A percentile compares a stretch with the other conserved stretches of the same genome.
Conservation (phyloP, 1,140 invertebrate genomes). For the Tachypleus tridentatus region DNA sequence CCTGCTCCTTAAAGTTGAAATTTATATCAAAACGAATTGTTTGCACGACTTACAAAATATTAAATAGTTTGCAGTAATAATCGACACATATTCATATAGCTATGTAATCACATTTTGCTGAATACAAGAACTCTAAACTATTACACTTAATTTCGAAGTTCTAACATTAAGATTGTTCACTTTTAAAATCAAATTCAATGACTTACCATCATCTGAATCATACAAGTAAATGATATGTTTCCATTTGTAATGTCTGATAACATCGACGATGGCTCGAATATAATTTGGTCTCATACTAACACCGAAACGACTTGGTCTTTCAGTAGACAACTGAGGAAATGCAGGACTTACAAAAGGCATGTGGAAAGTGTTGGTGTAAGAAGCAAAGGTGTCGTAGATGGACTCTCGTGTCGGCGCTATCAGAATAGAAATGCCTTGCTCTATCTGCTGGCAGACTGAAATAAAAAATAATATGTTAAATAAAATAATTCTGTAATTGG, state of each 20-base stretch:
- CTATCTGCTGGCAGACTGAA: conserved; percentile 21
- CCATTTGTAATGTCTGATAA: conserved; percentile 83
- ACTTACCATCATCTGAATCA: conserved; percentile 86
- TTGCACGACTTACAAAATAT: too few relatives aligned
- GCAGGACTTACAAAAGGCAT: conserved; percentile 89
- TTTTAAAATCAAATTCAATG: too few relatives aligned
- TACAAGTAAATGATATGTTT: conserved; percentile 86
- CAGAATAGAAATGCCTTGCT: conserved; percentile 68
- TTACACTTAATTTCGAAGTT: too few relatives aligned
- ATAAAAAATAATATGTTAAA: neutral
- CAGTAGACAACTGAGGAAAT: conserved; percentile 82
- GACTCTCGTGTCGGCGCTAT: conserved; percentile 81
- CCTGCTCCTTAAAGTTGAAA: too few relatives aligned
- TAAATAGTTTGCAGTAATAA: too few relatives aligned
- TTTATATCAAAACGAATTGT: too few relatives aligned
- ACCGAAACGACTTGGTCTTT: conserved; percentile 66
- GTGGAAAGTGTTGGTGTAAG: conserved; percentile 84
- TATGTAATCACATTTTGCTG: too few relatives aligned
- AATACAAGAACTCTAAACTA: too few relatives aligned
- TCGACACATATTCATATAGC: too few relatives aligned
- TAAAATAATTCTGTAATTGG: neutral
- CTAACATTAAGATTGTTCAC: too few relatives aligned
- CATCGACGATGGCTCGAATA: conserved; percentile 83
- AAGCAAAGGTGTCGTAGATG: conserved; percentile 86
- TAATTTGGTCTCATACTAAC: conserved; percentile 87